Percentiles rank a stretch among this genome's conserved stretches.
Conservation (phyloP, 2,113 vertebrate genomes). For the Xyrauchen texanus region DNA sequence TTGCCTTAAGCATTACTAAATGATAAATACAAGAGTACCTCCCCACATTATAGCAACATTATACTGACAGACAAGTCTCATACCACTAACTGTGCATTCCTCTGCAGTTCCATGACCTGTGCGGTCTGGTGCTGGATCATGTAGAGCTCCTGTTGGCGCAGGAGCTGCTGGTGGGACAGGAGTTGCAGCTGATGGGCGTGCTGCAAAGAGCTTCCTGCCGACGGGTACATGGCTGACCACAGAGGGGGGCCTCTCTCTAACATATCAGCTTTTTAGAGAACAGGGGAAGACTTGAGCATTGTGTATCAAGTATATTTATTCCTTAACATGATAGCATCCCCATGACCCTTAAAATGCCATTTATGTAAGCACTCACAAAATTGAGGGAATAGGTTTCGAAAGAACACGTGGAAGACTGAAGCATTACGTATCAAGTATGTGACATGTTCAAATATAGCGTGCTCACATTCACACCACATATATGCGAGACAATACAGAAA, state of each 20-base stretch:
- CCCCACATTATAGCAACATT: constrained; percentile 2
- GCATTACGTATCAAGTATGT: too few species aligned
- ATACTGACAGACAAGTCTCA: constrained; percentile 42
- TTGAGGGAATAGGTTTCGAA: too few species aligned
- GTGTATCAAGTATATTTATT: background rate
- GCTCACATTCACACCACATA: background rate
- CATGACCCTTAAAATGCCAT: too few species aligned
- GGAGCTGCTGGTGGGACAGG: constrained; percentile 94
- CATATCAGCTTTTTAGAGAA: constrained; percentile 78
- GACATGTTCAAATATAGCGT: too few species aligned
- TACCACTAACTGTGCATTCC: constrained; percentile 87
- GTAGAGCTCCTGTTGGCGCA: constrained; percentile 92
- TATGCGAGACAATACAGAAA: background rate
- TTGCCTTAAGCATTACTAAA: background rate
- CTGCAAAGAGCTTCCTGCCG: constrained; percentile 85
- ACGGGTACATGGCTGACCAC: constrained; percentile 89
- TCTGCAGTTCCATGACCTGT: constrained; percentile 93
- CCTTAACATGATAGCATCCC: background rate
- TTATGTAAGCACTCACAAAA: too few species aligned
- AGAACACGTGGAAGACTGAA: too few species aligned
- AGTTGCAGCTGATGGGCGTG: constrained; percentile 97
- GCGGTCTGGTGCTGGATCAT: constrained; percentile 96
- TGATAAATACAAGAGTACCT: constrained; percentile 3
- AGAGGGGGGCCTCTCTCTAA: constrained; percentile 88
- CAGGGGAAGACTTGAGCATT: constrained; percentile 7